Base-by-base conservation (phyloP, 2,113 vertebrate genomes). In the Poecilia latipinna region DNA sequence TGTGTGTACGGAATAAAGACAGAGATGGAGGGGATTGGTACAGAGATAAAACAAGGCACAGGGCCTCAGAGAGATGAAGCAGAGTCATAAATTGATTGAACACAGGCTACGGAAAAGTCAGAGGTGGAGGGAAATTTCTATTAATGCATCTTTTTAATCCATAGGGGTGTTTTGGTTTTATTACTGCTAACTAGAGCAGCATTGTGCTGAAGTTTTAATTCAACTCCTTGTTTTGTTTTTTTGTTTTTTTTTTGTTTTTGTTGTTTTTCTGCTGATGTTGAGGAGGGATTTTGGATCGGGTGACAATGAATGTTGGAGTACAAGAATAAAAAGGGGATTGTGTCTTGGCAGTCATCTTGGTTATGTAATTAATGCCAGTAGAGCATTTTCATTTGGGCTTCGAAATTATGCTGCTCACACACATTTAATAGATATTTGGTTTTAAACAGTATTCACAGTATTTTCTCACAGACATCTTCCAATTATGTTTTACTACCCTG, bases 321-420 rank as follows among this genome's bases (percentile, higher is more conserved):
- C 66, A 22, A 57, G 74, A 84, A 48, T 68, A 65, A 77, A 78
- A 78, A 80, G 33, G 70, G 72, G 65, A 79, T 81, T 90, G 81
- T 83, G 80, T 79, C 72, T 90, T 90, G 87, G 87, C 87, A 89
- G 78, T 67, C 62, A 35, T 78, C 11, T n/a, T 42, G 60, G 72
- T 90, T 87, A 90, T 90, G 82, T 81, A 87, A 90, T 90, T 86
- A 79, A 66, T 88, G 86, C 83, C 88, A 91, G 74, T 86, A 61
- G 89, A 79, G 82, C 79, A 70, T 85, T 86, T 91, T 84, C 71
- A 51, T 72, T 71, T 72, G 74, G 77, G 65, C 66, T 84, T 72
- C 62, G 86, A 70, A 77, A 70, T 63, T 17, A 54, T 51, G 26
- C 75, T 28, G 76, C 1, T 0, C 65, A 10, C 63, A 61, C 15